Conservation (phyloP, 2,113 vertebrate species). For the Perognathus longimembris region DNA sequence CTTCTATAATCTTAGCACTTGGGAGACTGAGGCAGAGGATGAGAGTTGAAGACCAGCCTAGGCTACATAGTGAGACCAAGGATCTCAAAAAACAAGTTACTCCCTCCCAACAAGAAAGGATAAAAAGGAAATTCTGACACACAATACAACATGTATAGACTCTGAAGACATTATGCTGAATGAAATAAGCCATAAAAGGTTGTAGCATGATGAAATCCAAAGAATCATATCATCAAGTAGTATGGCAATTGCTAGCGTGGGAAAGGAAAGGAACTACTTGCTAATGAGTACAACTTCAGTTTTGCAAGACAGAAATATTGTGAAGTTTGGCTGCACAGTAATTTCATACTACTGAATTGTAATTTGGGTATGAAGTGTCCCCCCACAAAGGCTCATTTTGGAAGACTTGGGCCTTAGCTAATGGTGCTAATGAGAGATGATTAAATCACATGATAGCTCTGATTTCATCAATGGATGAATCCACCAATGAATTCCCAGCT, state of each 20-base stretch:
- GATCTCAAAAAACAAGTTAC: too few relatives aligned
- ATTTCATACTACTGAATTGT: too few relatives aligned
- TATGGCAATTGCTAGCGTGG: neutral
- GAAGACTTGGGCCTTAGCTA: neutral
- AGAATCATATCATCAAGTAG: constrained; percentile 2
- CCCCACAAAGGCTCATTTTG: neutral
- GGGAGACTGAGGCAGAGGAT: too few relatives aligned
- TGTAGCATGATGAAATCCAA: neutral
- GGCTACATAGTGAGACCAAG: too few relatives aligned
- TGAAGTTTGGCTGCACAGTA: too few relatives aligned
- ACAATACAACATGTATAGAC: neutral
- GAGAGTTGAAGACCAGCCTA: too few relatives aligned
- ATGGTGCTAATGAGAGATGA: neutral
- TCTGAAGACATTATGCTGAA: neutral
- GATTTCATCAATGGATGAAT: neutral
- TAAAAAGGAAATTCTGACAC: constrained; percentile 13
- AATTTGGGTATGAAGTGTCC: too few relatives aligned
- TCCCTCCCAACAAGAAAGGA: neutral
- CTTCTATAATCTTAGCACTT: too few relatives aligned
- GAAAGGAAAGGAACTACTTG: neutral
- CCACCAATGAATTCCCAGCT: neutral
- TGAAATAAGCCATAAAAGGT: neutral
- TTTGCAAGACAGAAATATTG: too few relatives aligned
- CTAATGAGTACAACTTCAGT: neutral
- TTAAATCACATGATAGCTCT: too few relatives aligned